A percentile compares a stretch with the other conserved stretches of the same genome.
Conservation (phyloP, 2,888 invertebrate species). For the Cephus nigrinus region DNA sequence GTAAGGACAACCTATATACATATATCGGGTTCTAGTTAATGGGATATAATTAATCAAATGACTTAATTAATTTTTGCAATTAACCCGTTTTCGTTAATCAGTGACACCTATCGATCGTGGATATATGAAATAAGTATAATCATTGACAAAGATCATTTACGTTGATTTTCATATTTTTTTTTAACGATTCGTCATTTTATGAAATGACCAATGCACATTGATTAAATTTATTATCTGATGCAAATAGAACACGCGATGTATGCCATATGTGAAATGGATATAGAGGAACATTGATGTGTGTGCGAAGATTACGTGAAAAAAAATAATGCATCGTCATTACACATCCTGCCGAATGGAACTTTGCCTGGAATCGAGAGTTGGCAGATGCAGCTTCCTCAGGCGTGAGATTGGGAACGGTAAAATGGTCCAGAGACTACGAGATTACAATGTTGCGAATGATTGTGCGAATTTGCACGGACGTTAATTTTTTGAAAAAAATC, state of each 20-base stretch:
- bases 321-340: too few relatives aligned
- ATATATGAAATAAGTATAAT: background rate
- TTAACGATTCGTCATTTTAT: background rate
- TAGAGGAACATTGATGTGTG: background rate
- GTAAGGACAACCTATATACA: background rate
- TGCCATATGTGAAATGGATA: background rate
- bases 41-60: background rate
- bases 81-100: background rate
- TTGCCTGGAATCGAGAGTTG: too few relatives aligned
- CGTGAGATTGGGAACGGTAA: too few relatives aligned
- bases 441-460: too few relatives aligned
- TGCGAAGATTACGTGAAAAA: background rate
- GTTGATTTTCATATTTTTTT: background rate
- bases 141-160: background rate
- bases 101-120: background rate
- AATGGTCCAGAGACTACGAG: too few relatives aligned
- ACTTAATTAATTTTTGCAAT: background rate
- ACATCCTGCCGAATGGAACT: too few relatives aligned
- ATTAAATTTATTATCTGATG: background rate
- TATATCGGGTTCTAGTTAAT: background rate
- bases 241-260: background rate
- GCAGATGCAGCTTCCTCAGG: too few relatives aligned
- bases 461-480: slow-evolving; percentile 32
- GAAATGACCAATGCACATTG: background rate
- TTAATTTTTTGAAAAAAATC: slow-evolving; percentile 23